Evolutionary conservation across 1,140 invertebrate species (phyloP).

Genomic region (Anagrus nilaparvatae): DNA sequence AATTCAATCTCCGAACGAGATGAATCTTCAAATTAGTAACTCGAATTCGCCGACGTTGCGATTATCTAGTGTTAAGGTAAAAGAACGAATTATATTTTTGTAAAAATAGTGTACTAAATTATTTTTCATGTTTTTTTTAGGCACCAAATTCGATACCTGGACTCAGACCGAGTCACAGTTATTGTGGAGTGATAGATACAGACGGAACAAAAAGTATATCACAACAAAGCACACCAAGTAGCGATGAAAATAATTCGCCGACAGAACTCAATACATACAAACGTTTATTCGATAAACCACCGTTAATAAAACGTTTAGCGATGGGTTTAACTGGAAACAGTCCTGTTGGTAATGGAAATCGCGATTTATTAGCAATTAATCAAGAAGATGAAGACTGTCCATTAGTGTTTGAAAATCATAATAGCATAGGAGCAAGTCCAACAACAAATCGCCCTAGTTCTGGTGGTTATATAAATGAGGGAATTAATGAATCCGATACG

Average conservation of each 20-base stretch:
- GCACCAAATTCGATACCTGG: slow-evolving; percentile 45
- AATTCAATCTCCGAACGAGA: slow-evolving; percentile 37
- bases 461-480: slow-evolving; percentile 70
- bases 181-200: slow-evolving; percentile 36
- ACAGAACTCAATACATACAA: slow-evolving; percentile 80
- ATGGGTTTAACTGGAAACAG: slow-evolving; percentile 52
- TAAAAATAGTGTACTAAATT: too few relatives aligned
- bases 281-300: slow-evolving; percentile 68
- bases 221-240: slow-evolving; percentile 60
- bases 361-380: slow-evolving; percentile 35
- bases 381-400: slow-evolving; percentile 52
- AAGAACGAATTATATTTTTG: slow-evolving; percentile 4
- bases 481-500: slow-evolving; percentile 41
- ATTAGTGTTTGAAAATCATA: slow-evolving; percentile 46
- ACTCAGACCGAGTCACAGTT: slow-evolving; percentile 41
- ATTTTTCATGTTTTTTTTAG: slow-evolving; percentile 17
- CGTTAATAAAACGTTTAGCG: slow-evolving; percentile 66
- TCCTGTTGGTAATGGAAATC: slow-evolving; percentile 20
- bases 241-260: slow-evolving; percentile 79
- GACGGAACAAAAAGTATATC: slow-evolving; percentile 39
- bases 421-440: slow-evolving; percentile 44
- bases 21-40: slow-evolving; percentile 45
- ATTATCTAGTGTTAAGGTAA: slow-evolving; percentile 40
- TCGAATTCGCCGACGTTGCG: slow-evolving; percentile 41
- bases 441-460: slow-evolving; percentile 52